These are phyloP conservation scores for Dicrurus megarhynchus DNA, from an alignment of 2,113 vertebrate genomes.

Conservation along the genomic window DNA sequence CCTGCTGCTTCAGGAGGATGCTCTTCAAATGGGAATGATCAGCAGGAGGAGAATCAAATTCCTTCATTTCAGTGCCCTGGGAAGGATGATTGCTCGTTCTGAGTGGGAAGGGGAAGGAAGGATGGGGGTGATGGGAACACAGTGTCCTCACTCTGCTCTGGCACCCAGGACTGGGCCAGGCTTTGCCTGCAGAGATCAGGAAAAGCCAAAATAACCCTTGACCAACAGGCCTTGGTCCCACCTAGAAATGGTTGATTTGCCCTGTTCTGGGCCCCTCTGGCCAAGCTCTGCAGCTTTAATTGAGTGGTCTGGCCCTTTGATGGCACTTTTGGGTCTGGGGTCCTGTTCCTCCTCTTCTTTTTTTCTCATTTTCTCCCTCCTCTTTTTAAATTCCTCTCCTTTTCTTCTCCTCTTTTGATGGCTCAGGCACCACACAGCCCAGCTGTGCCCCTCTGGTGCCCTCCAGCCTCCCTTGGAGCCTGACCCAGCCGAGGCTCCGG, in stretches of 20 bases:
- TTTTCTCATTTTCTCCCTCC: no score
- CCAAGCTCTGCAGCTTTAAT: neutral
- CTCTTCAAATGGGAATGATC: neutral
- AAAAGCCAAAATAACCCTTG: accelerated
- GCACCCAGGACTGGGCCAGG: accelerated
- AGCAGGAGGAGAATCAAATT: neutral
- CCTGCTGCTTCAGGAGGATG: neutral
- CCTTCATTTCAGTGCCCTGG: neutral
- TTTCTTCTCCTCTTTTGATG: neutral
- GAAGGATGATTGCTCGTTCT: accelerated
- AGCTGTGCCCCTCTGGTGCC: accelerated
- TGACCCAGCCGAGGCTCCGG: neutral
- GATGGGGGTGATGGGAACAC: no score
- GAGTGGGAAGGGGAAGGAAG: neutral
- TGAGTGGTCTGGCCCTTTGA: neutral
- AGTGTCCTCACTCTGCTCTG: accelerated
- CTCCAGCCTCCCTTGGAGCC: accelerated
- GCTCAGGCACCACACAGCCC: accelerated
- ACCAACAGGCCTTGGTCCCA: neutral
- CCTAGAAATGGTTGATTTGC: accelerated
- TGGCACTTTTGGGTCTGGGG: accelerated
- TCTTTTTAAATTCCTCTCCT: neutral
- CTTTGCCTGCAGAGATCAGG: neutral
- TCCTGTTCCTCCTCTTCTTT: neutral
- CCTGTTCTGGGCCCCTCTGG: accelerated